Evolutionary conservation across 53 echinoderm and acorn worm genomes (phyloP).

Genomic region (Hippasteria phrygiana): DNA sequence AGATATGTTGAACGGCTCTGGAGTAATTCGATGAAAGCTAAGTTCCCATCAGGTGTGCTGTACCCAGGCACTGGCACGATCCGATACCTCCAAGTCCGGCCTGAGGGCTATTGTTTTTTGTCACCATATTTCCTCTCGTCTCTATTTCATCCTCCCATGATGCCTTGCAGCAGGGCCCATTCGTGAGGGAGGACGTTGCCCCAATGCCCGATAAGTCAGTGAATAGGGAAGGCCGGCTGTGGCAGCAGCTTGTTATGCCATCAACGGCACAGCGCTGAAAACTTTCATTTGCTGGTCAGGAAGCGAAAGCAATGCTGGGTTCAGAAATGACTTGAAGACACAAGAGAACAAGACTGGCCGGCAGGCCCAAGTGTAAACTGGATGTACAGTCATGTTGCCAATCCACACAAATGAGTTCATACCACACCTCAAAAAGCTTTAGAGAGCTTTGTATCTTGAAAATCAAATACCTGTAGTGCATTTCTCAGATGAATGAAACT

Average conservation of each 20-base stretch:
- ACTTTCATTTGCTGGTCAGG: slow-evolving; percentile 37
- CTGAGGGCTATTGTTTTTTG: slow-evolving; percentile 65
- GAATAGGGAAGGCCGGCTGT: slow-evolving; percentile 17
- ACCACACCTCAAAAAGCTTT: background rate
- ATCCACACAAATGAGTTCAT: background rate
- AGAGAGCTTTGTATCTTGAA: background rate
- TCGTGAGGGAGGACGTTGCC: slow-evolving; percentile 58
- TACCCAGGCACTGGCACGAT: slow-evolving; percentile 31
- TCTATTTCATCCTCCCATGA: slow-evolving; percentile 67
- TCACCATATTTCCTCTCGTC: slow-evolving; percentile 62
- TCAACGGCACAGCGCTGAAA: slow-evolving; percentile 34
- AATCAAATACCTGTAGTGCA: too few species aligned
- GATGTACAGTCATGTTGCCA: background rate
- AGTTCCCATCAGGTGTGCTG: slow-evolving; percentile 60
- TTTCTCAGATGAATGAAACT: too few species aligned
- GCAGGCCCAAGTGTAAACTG: background rate
- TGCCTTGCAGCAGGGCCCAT: slow-evolving; percentile 47
- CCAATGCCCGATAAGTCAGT: slow-evolving; percentile 53
- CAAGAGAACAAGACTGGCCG: background rate
- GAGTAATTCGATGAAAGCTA: slow-evolving; percentile 61
- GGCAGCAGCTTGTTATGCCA: slow-evolving; percentile 47
- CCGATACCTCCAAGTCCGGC: slow-evolving; percentile 42
- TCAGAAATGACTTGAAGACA: slow-evolving; percentile 16
- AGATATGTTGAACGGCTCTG: slow-evolving; percentile 50
- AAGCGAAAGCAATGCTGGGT: background rate